These are phyloP conservation scores for Anguilla marmorata DNA, from an alignment of 2,797 vertebrate genomes.

Conservation along the genomic window DNA sequence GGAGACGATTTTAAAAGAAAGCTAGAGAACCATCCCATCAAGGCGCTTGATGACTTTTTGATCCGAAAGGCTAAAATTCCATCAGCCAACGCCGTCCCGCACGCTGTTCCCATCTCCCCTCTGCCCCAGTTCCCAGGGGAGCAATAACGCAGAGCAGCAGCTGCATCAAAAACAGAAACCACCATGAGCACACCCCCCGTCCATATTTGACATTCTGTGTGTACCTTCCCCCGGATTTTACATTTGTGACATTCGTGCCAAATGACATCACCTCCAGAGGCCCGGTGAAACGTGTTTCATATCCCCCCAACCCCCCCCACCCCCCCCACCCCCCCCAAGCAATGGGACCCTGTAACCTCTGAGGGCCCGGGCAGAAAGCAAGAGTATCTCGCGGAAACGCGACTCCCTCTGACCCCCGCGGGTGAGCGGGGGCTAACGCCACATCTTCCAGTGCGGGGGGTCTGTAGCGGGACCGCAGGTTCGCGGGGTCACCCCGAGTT, in stretches of 20 bases:
- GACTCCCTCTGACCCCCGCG: background rate
- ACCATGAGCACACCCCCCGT: background rate
- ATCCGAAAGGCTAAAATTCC: background rate
- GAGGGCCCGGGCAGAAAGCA: background rate
- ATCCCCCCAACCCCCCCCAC: background rate
- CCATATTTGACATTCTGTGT: background rate
- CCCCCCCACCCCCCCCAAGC: too few species aligned
- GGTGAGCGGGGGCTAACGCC: background rate
- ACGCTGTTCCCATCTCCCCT: background rate
- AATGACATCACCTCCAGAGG: background rate
- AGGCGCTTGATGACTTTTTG: background rate
- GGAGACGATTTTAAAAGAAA: background rate
- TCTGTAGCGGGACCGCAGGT: background rate
- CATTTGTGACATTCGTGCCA: background rate
- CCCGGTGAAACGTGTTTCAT: background rate
- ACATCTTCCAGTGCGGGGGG: background rate
- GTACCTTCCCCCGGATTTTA: background rate
- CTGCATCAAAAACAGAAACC: background rate
- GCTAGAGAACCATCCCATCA: background rate
- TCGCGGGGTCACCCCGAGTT: background rate
- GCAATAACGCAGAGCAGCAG: background rate
- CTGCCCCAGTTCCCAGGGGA: background rate
- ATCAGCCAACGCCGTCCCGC: background rate
- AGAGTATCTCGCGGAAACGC: background rate
- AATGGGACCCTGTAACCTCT: background rate